Conservation (phyloP, 2,113 vertebrate species). For the Paradisaea rubra region DNA sequence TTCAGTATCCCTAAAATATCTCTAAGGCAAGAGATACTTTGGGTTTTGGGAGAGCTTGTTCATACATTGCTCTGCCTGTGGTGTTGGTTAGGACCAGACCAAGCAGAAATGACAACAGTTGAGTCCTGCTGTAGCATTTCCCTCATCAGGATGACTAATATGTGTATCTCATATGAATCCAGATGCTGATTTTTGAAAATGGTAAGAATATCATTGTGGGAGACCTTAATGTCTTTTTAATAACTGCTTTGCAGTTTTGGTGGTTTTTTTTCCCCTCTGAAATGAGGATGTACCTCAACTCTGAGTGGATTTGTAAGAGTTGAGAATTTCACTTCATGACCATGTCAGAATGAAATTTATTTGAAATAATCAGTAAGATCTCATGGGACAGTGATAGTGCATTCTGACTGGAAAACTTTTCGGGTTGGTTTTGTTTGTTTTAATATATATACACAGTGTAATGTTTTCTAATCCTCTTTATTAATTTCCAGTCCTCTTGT, state of each 20-base stretch:
- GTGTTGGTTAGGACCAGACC: not conserved
- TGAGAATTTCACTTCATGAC: not conserved
- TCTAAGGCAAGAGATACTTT: not conserved
- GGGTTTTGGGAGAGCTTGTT: not conserved
- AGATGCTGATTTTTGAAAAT: conserved; percentile 1
- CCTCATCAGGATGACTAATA: not conserved
- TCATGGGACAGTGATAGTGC: not conserved
- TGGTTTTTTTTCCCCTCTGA: not conserved
- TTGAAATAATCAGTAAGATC: not conserved
- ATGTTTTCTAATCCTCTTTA: not conserved
- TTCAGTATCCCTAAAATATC: not conserved
- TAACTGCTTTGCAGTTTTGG: not conserved
- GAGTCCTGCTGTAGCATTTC: not conserved
- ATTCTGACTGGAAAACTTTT: not conserved
- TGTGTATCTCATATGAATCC: not conserved
- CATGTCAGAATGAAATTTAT: not conserved
- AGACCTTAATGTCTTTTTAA: not conserved
- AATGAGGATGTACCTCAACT: not conserved
- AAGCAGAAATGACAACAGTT: not conserved
- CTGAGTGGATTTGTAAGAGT: not conserved
- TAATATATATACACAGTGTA: not conserved
- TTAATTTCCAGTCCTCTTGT: not conserved
- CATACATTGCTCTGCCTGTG: not conserved
- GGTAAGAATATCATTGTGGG: not conserved
- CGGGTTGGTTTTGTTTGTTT: not conserved